Conservation (phyloP, 53 echinoderm and acorn worm genomes). For the Henricia sp. region DNA sequence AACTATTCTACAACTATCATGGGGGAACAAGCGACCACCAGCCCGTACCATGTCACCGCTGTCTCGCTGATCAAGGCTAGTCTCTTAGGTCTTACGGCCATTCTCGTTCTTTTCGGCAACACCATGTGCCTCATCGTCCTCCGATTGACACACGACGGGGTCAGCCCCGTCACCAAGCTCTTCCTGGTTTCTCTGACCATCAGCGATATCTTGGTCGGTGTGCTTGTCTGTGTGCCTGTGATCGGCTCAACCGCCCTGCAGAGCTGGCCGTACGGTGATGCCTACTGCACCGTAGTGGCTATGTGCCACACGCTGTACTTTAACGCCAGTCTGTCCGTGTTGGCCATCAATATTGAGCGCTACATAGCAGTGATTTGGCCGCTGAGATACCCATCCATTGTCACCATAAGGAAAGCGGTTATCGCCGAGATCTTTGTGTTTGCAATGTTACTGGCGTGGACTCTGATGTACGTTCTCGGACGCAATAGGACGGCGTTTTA, state of each 20-base stretch:
- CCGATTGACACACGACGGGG: constrained; percentile 10
- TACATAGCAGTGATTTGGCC: constrained; percentile 54
- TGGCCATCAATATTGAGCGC: constrained; percentile 48
- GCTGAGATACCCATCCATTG: constrained; percentile 37
- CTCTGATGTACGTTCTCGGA: constrained; percentile 3
- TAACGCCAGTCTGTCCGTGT: constrained; percentile 39
- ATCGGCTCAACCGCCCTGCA: constrained; percentile 44
- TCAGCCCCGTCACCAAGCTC: constrained; percentile 50
- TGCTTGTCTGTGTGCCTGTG: constrained; percentile 37
- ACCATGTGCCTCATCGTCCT: constrained; percentile 36
- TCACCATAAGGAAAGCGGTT: constrained; percentile 17
- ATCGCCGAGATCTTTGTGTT: constrained; percentile 1
- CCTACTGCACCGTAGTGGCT: constrained; percentile 47
- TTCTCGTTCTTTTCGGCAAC: constrained; percentile 19
- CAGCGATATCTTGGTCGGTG: constrained; percentile 46
- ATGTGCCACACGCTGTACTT: constrained; percentile 43
- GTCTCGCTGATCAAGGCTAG: constrained; percentile 33
- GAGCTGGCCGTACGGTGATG: constrained; percentile 40
- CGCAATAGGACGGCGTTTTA: constrained; percentile 3
- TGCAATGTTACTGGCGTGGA: not conserved
- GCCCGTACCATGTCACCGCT: constrained; percentile 31
- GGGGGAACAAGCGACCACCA: not conserved
- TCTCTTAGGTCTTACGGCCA: constrained; percentile 6
- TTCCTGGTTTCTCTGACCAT: constrained; percentile 41
- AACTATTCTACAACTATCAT: too few relatives aligned